phyloP scores from a whole-genome alignment of 2,113 vertebrate genomes.

The Tachysurus fulvidraco region DNA sequence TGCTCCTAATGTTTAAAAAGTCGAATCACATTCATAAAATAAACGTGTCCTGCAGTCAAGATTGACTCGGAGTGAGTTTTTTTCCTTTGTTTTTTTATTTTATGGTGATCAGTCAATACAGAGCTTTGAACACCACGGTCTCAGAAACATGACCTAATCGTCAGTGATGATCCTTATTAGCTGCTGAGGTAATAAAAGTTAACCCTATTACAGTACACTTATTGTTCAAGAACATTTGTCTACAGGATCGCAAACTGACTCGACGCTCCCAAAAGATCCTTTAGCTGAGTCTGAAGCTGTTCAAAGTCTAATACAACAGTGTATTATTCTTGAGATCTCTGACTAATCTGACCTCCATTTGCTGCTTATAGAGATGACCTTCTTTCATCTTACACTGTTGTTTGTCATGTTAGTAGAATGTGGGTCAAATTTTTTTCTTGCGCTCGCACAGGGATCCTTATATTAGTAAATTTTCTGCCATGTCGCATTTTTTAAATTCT shows the following conservation, averaged over 20 bases:
- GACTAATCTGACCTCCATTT: background rate
- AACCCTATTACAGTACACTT: conserved; percentile 29
- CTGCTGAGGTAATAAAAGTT: conserved; percentile 32
- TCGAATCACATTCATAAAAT: background rate
- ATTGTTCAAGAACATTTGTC: background rate
- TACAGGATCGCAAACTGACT: background rate
- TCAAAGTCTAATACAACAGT: background rate
- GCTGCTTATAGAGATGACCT: background rate
- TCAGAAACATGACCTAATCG: background rate
- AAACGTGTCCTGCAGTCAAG: background rate
- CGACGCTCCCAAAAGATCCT: background rate
- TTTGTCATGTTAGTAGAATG: background rate
- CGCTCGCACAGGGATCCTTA: conserved; percentile 11
- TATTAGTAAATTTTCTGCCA: background rate
- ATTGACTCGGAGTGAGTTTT: too few species aligned
- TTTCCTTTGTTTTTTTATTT: too few species aligned
- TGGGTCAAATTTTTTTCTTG: conserved; percentile 17
- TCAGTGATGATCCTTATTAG: conserved; percentile 34
- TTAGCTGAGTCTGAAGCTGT: background rate
- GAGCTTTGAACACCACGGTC: conserved; percentile 3
- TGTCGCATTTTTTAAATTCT: background rate
- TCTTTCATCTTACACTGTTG: background rate
- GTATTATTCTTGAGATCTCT: background rate
- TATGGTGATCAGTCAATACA: background rate
- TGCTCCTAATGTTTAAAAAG: background rate